Evolutionary conservation across 2,797 vertebrate species (phyloP), one percentile per base, ranked within the genome.

Genomic region (Garrulus glandarius): DNA sequence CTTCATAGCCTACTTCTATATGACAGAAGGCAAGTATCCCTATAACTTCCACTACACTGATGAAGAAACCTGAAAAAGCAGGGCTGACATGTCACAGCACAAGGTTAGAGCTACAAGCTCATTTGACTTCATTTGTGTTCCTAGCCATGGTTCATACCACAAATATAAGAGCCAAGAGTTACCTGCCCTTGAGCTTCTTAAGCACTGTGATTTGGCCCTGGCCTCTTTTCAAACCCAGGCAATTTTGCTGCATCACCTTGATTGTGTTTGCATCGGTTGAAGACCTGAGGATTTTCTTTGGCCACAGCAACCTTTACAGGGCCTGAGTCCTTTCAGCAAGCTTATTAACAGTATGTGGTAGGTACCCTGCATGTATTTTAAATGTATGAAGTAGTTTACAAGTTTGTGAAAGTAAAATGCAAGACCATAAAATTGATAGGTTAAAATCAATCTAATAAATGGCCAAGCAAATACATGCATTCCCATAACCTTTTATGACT

Each of bases 361-460:
- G 29, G 49, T 72, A 67, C 14, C 29, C 29, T 70, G 47, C 26
- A 32, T 36, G 46, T 49, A 69, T 87, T 95, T 72, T 87, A 93
- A 83, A 76, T 34, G 13, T 52, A 95, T 63, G 3, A 92, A 79
- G 49, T 43, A 46, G 16, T 76, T 84, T 57, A 60, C 15, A 19
- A 13, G 32, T 87, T 91, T 78, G 36, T 88, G 68, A 69, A 52
- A 50, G 68, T 60, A 79, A 95, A 95, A 95, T 65, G 63, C 46
- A 43, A 69, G 81, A 52, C 32, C 91, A 41, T 78, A 89, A 95
- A 87, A 52, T 41, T 53, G 15, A 67, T 61, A 83, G 50, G 41
- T 65, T 87, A 57, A 87, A 85, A 93, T 96, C 57, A 82, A 89
- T 95, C 84, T 91, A 83, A 18, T 72, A 96, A 94, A 22, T 93